A percentile compares a stretch with the other conserved stretches of the same genome.
These are phyloP conservation scores for Sinocyclocheilus maitianheensis DNA, from an alignment of 2,113 vertebrate species.

Conservation along the genomic window DNA sequence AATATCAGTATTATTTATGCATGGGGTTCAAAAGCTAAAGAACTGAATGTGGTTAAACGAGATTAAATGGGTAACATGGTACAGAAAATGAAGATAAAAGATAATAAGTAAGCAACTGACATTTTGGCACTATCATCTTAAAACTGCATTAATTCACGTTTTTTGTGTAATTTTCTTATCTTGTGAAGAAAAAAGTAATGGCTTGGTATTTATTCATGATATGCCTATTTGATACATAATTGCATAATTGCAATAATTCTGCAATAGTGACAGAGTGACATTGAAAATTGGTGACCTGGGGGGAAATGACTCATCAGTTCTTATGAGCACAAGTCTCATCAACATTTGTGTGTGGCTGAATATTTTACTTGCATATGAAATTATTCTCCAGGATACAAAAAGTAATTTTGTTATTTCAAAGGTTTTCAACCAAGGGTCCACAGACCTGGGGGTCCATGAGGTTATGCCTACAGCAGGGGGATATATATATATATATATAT, in stretches of 20 bases:
- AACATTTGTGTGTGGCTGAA: not conserved
- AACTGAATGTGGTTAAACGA: not conserved
- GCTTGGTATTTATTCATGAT: conserved; percentile 17
- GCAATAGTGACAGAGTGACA: not conserved
- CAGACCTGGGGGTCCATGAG: not conserved
- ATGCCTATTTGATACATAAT: conserved; percentile 20
- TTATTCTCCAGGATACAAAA: not conserved
- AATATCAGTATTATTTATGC: not conserved
- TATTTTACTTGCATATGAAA: not conserved
- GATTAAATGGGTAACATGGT: not conserved
- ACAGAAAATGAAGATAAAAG: not conserved
- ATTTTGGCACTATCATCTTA: not conserved
- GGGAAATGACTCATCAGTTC: conserved; percentile 11
- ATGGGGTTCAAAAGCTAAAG: conserved; percentile 1
- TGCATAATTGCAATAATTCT: conserved; percentile 15
- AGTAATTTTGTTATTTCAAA: not conserved
- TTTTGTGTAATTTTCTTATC: not conserved
- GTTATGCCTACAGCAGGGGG: not conserved
- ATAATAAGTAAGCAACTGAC: not conserved
- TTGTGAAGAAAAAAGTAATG: not conserved
- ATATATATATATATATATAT: no score
- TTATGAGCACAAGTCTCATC: not conserved
- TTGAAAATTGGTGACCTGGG: not conserved
- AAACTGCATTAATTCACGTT: not conserved
- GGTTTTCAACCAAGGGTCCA: not conserved